Base-by-base conservation (phyloP, 64 coral and sea anemone species). In the Montipora sp. region DNA sequence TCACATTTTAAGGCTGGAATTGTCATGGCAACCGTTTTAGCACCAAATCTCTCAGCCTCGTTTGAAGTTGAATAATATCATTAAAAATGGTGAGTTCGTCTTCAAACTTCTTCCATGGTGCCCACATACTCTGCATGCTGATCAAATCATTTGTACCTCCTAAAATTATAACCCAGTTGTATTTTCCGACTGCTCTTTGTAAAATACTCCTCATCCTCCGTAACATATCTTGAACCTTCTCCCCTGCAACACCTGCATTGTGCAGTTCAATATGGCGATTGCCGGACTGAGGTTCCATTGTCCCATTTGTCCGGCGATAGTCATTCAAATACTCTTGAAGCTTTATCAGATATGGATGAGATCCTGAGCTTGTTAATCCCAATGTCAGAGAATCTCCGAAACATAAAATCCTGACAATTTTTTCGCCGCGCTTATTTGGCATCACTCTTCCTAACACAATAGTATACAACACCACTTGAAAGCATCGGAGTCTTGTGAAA, bases 301-400 rank as follows among this genome's bases (percentile, higher is more conserved):
- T 15, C 71, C 21, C 36, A 1, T 88, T 92, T 18, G 21, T n/a
- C 27, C 8, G 14, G 10, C 10, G 10, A 55, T 55, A 10, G 51
- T 55, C 5, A 10, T 51, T 77, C 19, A 93, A 75, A 73, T 78
- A 86, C 46, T 93, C 87, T 79, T 88, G 75, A 72, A 88, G 58
- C 49, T 80, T 88, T 44, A 16, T 63, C 7, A 84, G 73, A 60
- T 93, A 93, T 45, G 92, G 92, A n/a, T 88, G 77, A 49, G 87
- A 80, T 19, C 4, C 3, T 53, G 47, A 24, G 5, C 49, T 57
- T 43, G 82, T 87, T 8, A 47, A 53, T 3, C 92, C 92, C 36
- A 80, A 53, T 1, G 92, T 93, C 12, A 93, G 73, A 5, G 92
- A 93, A 88, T 93, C 92, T 53, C 92, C 92, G 87, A 93, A 93